Percentiles rank a stretch among this genome's conserved stretches.
Conservation (phyloP, 2,888 invertebrate genomes). For the Drosophila greeni region DNA sequence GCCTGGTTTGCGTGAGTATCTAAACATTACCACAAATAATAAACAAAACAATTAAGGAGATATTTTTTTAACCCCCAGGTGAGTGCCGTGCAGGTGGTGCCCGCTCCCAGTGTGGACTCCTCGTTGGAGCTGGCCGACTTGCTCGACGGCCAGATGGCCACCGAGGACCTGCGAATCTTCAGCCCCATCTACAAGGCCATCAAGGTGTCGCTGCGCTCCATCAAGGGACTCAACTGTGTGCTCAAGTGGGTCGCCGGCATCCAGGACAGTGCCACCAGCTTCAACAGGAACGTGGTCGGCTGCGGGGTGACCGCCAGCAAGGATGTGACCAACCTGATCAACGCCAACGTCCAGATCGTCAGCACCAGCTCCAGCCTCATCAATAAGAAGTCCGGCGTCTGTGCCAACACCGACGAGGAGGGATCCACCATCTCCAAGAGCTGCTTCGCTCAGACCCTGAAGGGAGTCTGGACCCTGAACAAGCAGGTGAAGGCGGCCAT, state of each 20-base stretch:
- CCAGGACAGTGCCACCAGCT: slow-evolving; percentile 48
- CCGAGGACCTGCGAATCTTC: slow-evolving; percentile 25
- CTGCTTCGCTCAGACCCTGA: slow-evolving; percentile 50
- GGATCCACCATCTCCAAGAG: slow-evolving; percentile 25
- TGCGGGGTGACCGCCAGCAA: slow-evolving; percentile 57
- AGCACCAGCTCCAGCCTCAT: slow-evolving; percentile 52
- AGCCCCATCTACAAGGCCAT: slow-evolving; percentile 30
- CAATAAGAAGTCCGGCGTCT: slow-evolving; percentile 50
- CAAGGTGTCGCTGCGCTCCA: slow-evolving; percentile 44
- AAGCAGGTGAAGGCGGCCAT: slow-evolving; percentile 44
- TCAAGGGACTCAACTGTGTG: slow-evolving; percentile 70
- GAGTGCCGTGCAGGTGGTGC: slow-evolving; percentile 39
- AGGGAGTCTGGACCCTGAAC: slow-evolving; percentile 44
- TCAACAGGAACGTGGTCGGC: slow-evolving; percentile 39
- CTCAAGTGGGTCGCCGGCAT: slow-evolving; percentile 59
- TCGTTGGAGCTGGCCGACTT: slow-evolving; percentile 25
- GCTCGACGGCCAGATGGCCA: slow-evolving; percentile 10
- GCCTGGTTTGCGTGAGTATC: slow-evolving; percentile 55
- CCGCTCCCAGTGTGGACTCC: slow-evolving; percentile 21
- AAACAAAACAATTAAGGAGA: background rate
- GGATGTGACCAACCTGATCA: slow-evolving; percentile 58
- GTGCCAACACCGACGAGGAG: slow-evolving; percentile 35
- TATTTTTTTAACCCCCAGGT: slow-evolving; percentile 26
- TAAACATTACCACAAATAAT: background rate
- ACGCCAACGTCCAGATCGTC: slow-evolving; percentile 54